Evolutionary conservation across 64 coral and sea anemone species (phyloP), one percentile per base, ranked within the genome.

Genomic region (Porites australiensis): DNA sequence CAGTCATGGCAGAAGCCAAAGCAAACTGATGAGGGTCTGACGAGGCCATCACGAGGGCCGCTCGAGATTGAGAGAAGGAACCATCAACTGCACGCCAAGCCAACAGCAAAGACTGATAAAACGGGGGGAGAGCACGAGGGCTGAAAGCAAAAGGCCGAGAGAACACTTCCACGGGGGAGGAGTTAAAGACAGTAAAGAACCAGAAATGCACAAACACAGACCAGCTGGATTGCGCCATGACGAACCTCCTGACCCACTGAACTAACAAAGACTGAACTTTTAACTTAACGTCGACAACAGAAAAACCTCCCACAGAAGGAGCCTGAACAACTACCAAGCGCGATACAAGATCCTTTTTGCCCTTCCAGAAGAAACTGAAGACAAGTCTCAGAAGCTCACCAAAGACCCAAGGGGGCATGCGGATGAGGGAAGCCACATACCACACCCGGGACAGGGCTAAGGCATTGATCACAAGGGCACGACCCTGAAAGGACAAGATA

Each of bases 281-380:
- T 0, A 74, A 27, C 18, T 14, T 73, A 20, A 57, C 20, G 64
- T 58, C 48, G 0, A 88, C 64, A 13, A 79, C 64, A 15, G 58
- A 74, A 21, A 59, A 93, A 5, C 90, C 70, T 46, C 80, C 79
- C 16, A 63, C 1, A 6, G 67, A 19, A 2, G 49, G 8, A 44
- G 74, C 75, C 51, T 79, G 82, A 27, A 57, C 20, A 2, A 86
- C 74, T 9, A 27, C 50, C 0, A 2, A 5, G 7, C 75, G 82
- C 3, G 91, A 22, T 0, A 93, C 70, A 2, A 93, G 70, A 23
- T 87, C 75, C 0, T 48, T 51, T 48, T 86, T 78, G 3, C 64
- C 83, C 0, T 19, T 45, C 83, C 75, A 88, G 2, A 93, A 77
- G 49, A 93, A 88, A 0, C 13, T 2, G 21, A 54, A 71, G 5